These are phyloP conservation scores for Helicorthomorpha holstii DNA, from an alignment of 1,140 invertebrate species.

Conservation along the genomic window DNA sequence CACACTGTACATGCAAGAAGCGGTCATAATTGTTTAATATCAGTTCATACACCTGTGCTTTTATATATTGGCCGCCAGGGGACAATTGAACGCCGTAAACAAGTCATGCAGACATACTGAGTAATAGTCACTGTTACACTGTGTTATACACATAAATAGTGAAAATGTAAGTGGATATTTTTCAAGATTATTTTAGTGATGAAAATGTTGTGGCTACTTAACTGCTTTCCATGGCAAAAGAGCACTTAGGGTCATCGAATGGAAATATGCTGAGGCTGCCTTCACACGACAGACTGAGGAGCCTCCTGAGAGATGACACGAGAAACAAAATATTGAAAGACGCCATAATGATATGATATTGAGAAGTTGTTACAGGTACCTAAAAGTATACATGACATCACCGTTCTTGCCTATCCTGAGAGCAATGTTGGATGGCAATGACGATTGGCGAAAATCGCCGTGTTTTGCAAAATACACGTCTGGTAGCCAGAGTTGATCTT, in stretches of 20 bases:
- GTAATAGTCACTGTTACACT: too few relatives aligned
- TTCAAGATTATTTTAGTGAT: too few relatives aligned
- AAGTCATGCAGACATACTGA: too few relatives aligned
- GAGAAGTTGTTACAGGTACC: conserved; percentile 34
- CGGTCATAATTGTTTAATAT: too few relatives aligned
- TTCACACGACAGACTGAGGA: conserved; percentile 79
- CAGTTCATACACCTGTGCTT: too few relatives aligned
- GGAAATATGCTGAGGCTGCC: conserved; percentile 85
- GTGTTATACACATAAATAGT: too few relatives aligned
- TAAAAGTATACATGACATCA: conserved; percentile 80
- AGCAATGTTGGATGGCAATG: conserved; percentile 77
- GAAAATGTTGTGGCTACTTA: conserved; percentile 32
- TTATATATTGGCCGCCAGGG: too few relatives aligned
- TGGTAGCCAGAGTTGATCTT: conserved; percentile 74
- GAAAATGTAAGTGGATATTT: too few relatives aligned
- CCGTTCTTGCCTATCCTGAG: conserved; percentile 77
- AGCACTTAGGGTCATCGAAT: conserved; percentile 84
- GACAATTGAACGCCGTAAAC: too few relatives aligned
- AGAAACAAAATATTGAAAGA: not conserved
- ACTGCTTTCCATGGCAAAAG: conserved; percentile 89
- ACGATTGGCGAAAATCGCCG: conserved; percentile 78
- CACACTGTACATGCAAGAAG: too few relatives aligned
- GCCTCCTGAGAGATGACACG: conserved; percentile 36
- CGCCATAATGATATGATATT: not conserved
- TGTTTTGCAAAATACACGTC: conserved; percentile 92